Percentiles rank a stretch among this genome's conserved stretches.
Evolutionary conservation across 1,140 invertebrate species (phyloP).

Genomic region (Dufourea novaeangliae): DNA sequence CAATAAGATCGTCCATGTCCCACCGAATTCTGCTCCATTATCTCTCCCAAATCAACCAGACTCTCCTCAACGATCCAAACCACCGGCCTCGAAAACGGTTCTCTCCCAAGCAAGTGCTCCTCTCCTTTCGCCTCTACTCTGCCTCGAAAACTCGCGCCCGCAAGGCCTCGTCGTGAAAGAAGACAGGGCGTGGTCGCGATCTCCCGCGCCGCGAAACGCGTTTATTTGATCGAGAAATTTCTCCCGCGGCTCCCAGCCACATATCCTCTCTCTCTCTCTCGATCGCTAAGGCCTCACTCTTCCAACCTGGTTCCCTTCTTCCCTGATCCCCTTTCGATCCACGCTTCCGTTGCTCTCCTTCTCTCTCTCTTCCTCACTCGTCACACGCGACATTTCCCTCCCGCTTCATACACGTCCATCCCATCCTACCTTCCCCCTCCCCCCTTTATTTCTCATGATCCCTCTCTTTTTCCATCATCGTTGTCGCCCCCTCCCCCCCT

Average conservation of each 20-base stretch:
- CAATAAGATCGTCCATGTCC: too few species aligned
- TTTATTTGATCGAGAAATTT: conserved; percentile 64
- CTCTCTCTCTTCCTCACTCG: not conserved
- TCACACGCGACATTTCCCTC: conserved; percentile 47
- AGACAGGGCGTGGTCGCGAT: conserved; percentile 67
- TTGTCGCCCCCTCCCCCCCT: conserved; percentile 35
- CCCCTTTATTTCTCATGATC: not conserved
- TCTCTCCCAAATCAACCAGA: too few species aligned
- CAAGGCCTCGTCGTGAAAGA: conserved; percentile 62
- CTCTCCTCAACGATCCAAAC: too few species aligned
- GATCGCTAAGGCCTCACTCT: conserved; percentile 1
- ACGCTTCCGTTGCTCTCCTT: conserved; percentile 1
- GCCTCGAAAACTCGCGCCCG: conserved; percentile 55
- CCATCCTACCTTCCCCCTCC: conserved; percentile 46
- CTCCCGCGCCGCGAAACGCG: conserved; percentile 61
- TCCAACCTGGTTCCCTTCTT: not conserved
- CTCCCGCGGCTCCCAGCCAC: conserved; percentile 6
- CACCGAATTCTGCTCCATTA: too few species aligned
- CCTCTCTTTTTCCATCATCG: not conserved
- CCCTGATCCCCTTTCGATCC: not conserved
- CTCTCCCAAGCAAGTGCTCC: not conserved
- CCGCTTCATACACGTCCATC: conserved; percentile 34
- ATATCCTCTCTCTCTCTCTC: not conserved
- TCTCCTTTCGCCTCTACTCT: conserved; percentile 18
- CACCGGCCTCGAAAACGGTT: too few species aligned